Evolutionary conservation across 2,797 vertebrate species (phyloP).

Genomic region (Lycodopsis pacificus): DNA sequence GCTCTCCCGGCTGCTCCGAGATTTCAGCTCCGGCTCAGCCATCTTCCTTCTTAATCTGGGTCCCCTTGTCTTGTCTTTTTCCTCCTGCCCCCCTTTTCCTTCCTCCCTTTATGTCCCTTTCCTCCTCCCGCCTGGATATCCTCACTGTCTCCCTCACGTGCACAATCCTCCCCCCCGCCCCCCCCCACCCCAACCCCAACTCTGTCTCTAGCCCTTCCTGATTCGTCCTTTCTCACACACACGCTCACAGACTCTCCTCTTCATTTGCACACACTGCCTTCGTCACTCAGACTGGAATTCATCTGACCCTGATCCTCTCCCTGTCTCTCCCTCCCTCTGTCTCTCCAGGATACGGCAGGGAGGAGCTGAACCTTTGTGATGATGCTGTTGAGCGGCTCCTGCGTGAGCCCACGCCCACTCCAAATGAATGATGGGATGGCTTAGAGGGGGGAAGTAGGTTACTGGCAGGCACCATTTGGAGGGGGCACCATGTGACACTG

Average conservation of each 20-base stretch:
- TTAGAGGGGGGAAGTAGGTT: constrained; percentile 55
- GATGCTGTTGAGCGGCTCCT: constrained; percentile 74
- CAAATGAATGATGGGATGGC: constrained; percentile 59
- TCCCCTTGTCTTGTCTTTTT: constrained; percentile 55
- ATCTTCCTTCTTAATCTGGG: constrained; percentile 70
- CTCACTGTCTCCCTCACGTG: constrained; percentile 31
- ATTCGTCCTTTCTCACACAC: constrained; percentile 50
- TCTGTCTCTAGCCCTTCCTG: constrained; percentile 40
- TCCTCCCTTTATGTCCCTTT: constrained; percentile 56
- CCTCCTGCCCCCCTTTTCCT: constrained; percentile 38
- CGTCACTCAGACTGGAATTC: constrained; percentile 60
- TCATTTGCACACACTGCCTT: constrained; percentile 54
- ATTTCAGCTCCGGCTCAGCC: constrained; percentile 85
- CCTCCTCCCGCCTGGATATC: constrained; percentile 52
- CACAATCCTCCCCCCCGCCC: neutral
- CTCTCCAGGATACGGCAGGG: constrained; percentile 63
- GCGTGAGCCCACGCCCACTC: constrained; percentile 60
- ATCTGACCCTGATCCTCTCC: constrained; percentile 71
- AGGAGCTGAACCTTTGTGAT: constrained; percentile 74
- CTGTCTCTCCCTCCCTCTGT: constrained; percentile 32
- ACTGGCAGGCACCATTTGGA: constrained; percentile 59
- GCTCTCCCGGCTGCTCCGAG: constrained; percentile 79
- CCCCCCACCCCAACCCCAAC: constrained; percentile 3
- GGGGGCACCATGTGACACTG: constrained; percentile 62
- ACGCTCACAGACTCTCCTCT: constrained; percentile 40